A percentile compares a stretch with the other conserved stretches of the same genome.
Conservation (phyloP, 2,113 vertebrate genomes). For the Paedocypris sp. region DNA sequence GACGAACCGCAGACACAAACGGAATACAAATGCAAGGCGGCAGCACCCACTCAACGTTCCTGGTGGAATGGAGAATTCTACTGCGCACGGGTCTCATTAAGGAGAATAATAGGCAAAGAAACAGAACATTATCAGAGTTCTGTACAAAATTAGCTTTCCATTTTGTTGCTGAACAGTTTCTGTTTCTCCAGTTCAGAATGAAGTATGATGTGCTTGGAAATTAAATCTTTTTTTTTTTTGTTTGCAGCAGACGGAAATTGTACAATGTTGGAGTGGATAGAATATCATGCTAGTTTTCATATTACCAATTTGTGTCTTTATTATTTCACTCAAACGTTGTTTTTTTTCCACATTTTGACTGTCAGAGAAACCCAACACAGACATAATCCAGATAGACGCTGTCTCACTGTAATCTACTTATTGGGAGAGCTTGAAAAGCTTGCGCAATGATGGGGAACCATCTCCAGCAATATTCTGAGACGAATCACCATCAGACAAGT, state of each 20-base stretch:
- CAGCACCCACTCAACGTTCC: neutral
- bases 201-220: neutral
- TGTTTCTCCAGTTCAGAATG: neutral
- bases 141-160: slow-evolving; percentile 7
- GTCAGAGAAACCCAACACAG: too few species aligned
- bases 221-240: neutral
- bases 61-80: neutral
- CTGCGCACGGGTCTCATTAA: neutral
- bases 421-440: too few species aligned
- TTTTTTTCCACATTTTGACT: neutral
- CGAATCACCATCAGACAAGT: too few species aligned
- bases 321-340: too few species aligned
- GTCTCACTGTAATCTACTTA: too few species aligned
- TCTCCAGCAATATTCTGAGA: too few species aligned
- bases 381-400: too few species aligned
- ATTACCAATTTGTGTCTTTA: neutral
- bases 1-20: slow-evolving; percentile 1
- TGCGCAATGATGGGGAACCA: too few species aligned
- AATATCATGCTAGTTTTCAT: neutral
- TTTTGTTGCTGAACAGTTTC: slow-evolving; percentile 10
- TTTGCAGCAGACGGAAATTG: neutral
- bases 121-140: slow-evolving; percentile 11
- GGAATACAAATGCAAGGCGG: slow-evolving; percentile 8
- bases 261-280: neutral
- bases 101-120: slow-evolving; percentile 1